Percentiles rank a stretch among this genome's conserved stretches.
Evolutionary conservation across 2,113 vertebrate species (phyloP).

Genomic region (Carassius gibelio): DNA sequence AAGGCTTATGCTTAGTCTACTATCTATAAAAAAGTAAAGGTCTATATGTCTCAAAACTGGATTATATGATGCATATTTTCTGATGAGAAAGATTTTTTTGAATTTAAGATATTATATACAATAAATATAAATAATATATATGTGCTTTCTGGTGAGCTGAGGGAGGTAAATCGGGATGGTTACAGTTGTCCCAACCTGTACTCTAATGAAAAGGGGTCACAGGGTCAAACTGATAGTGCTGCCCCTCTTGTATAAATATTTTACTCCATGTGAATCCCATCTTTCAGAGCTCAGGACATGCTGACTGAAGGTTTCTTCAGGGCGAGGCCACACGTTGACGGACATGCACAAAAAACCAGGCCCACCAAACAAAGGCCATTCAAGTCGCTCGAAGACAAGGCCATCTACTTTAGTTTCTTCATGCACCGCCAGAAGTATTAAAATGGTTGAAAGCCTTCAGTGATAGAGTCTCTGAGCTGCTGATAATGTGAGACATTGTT

Average conservation of each 20-base stretch:
- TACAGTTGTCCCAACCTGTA: conserved; percentile 39
- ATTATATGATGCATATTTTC: neutral
- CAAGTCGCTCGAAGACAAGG: conserved; percentile 87
- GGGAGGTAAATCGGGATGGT: conserved; percentile 33
- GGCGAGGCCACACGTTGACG: conserved; percentile 83
- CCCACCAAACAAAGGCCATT: conserved; percentile 82
- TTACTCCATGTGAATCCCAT: conserved; percentile 74
- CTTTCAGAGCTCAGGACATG: conserved; percentile 75
- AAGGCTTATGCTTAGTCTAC: no score
- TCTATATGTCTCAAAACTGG: neutral
- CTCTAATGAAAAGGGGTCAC: conserved; percentile 51
- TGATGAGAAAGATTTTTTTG: neutral
- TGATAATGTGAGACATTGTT: conserved; percentile 83
- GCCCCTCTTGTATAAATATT: conserved; percentile 56
- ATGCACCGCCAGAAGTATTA: conserved; percentile 82
- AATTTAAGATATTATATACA: neutral
- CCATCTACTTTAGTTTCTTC: conserved; percentile 86
- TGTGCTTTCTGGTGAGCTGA: neutral
- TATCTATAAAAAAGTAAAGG: no score
- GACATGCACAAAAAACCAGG: conserved; percentile 82
- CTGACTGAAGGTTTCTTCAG: conserved; percentile 83
- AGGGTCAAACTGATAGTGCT: conserved; percentile 29
- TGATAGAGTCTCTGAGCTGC: conserved; percentile 78
- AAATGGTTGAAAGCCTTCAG: conserved; percentile 82
- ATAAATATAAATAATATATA: neutral